Conservation (phyloP, 1,140 invertebrate genomes). For the Antheraea pernyi region DNA sequence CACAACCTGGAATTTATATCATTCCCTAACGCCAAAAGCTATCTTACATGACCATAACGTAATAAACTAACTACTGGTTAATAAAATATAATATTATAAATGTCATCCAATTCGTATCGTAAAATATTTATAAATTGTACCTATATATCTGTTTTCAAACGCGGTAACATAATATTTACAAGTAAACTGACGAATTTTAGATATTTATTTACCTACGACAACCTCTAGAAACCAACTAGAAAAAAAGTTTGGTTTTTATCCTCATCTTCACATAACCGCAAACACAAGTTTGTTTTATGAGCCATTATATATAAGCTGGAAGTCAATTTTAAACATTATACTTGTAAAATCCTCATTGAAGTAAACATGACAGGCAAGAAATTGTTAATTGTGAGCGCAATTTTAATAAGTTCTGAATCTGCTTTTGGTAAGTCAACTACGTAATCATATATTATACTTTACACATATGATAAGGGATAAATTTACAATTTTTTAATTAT, state of each 20-base stretch:
- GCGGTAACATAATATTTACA: constrained; percentile 24
- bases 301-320: not conserved
- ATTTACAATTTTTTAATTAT: too few relatives aligned
- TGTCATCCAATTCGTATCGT: too few relatives aligned
- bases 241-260: not conserved
- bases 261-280: not conserved
- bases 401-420: not conserved
- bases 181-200: not conserved
- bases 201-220: not conserved
- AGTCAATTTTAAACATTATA: not conserved
- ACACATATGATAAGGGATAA: not conserved
- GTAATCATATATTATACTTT: not conserved
- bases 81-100: too few relatives aligned
- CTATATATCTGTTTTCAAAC: too few relatives aligned
- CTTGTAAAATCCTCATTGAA: not conserved
- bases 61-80: too few relatives aligned
- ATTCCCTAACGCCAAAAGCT: too few relatives aligned
- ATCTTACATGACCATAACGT: too few relatives aligned
- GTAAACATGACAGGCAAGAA: not conserved
- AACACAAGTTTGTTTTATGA: not conserved
- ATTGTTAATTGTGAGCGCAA: not conserved
- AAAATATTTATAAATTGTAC: too few relatives aligned
- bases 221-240: too few relatives aligned
- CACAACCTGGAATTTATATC: too few relatives aligned
- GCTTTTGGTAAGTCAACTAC: not conserved